Evolutionary conservation across 2,113 vertebrate genomes (phyloP).

Genomic region (Otus sunia): DNA sequence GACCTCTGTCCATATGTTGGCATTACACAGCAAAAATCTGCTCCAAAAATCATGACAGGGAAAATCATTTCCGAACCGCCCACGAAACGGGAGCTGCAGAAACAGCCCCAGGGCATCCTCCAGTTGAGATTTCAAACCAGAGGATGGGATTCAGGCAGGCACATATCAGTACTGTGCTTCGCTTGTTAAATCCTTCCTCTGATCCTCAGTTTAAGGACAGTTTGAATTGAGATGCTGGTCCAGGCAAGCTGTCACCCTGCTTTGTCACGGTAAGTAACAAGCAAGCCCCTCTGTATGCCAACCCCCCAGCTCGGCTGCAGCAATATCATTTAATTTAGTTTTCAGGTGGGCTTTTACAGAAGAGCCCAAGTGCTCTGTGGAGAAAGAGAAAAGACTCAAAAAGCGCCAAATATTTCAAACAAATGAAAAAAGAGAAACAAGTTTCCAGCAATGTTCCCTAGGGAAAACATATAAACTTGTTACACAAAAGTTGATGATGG

Average conservation of each 20-base stretch:
- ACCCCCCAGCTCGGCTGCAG: neutral
- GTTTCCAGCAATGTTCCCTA: neutral
- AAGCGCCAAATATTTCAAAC: neutral
- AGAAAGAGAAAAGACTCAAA: neutral
- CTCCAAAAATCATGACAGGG: rapidly evolving
- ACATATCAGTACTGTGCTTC: rapidly evolving
- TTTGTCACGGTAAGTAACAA: neutral
- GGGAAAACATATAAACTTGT: neutral
- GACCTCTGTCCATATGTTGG: neutral
- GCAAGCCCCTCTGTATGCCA: no score
- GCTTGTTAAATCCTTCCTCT: neutral
- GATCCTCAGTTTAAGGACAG: neutral
- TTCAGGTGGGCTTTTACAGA: neutral
- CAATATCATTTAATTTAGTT: neutral
- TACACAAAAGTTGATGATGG: rapidly evolving
- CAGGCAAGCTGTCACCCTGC: neutral
- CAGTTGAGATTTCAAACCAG: neutral
- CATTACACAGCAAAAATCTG: neutral
- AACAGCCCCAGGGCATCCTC: neutral
- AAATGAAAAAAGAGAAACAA: neutral
- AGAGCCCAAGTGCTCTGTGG: neutral
- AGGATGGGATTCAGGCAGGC: rapidly evolving
- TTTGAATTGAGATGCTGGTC: neutral
- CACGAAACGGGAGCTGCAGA: neutral
- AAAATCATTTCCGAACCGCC: neutral